Percentiles rank a stretch among this genome's conserved stretches.
These are phyloP conservation scores for Macrosteles quadrilineatus DNA, from an alignment of 1,140 invertebrate species.

Conservation along the genomic window DNA sequence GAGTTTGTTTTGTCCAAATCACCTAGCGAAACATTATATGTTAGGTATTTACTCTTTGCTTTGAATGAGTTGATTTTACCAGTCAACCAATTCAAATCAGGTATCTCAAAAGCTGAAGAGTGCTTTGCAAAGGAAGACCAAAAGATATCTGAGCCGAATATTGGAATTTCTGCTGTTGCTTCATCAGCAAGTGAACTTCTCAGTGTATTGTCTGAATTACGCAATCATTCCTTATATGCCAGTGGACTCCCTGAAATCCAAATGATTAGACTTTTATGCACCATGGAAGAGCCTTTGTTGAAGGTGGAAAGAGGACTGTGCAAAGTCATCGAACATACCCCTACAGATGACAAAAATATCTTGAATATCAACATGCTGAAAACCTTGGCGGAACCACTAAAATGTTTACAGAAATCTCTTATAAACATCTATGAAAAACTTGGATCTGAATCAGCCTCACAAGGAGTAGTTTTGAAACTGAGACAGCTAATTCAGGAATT, in stretches of 20 bases:
- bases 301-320: conserved; percentile 37
- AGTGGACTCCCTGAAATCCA: conserved; percentile 3
- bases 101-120: conserved; percentile 40
- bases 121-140: conserved; percentile 30
- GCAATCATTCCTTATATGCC: conserved; percentile 1
- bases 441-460: conserved; percentile 30
- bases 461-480: conserved; percentile 34
- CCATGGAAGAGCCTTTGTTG: conserved; percentile 35
- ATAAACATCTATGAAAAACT: conserved; percentile 35
- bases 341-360: conserved; percentile 37
- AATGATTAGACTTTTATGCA: conserved; percentile 22
- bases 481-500: conserved; percentile 42
- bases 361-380: conserved; percentile 39
- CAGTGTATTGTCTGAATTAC: conserved; percentile 26
- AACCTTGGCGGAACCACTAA: conserved; percentile 40
- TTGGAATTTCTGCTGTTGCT: conserved; percentile 37
- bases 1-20: conserved; percentile 40
- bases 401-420: conserved; percentile 43
- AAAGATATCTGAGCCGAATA: conserved; percentile 35
- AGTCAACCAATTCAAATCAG: conserved; percentile 37
- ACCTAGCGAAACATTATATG: conserved; percentile 39
- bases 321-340: conserved; percentile 36
- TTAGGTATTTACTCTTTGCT: conserved; percentile 40
- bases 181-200: conserved; percentile 38
- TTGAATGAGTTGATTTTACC: conserved; percentile 41